Evolutionary conservation across 2,113 vertebrate species (phyloP).

Genomic region (Sebastes schlegelii): DNA sequence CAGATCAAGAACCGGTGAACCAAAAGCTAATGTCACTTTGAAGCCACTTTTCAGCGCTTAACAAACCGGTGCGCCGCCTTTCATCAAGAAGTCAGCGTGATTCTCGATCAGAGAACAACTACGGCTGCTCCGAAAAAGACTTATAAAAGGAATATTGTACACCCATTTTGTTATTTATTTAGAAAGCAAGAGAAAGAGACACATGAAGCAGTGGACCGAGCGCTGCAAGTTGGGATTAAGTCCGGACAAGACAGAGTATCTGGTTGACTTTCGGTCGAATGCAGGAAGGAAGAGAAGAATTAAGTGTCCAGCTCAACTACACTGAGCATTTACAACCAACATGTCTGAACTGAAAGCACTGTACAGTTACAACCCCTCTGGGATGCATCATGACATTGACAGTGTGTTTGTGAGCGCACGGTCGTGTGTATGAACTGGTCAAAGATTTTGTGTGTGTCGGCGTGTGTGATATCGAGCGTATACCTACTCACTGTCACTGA

Average conservation of each 20-base stretch:
- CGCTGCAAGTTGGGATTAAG: slow-evolving; percentile 37
- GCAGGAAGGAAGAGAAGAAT: slow-evolving; percentile 35
- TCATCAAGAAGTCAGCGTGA: not conserved
- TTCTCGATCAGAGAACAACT: slow-evolving; percentile 30
- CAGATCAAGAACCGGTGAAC: slow-evolving; percentile 15
- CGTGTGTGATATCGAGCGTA: slow-evolving; percentile 37
- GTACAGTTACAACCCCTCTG: slow-evolving; percentile 38
- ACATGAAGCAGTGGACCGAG: slow-evolving; percentile 53
- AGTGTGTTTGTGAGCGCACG: slow-evolving; percentile 37
- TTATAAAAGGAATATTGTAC: slow-evolving; percentile 55
- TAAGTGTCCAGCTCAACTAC: slow-evolving; percentile 30
- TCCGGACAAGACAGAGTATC: slow-evolving; percentile 41
- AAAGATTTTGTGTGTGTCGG: slow-evolving; percentile 29
- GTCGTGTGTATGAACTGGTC: slow-evolving; percentile 36
- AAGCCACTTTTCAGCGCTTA: slow-evolving; percentile 6
- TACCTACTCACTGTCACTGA: slow-evolving; percentile 50
- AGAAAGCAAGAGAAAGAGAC: slow-evolving; percentile 64
- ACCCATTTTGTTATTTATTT: slow-evolving; percentile 71
- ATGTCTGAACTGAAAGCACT: slow-evolving; percentile 57
- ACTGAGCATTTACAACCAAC: slow-evolving; percentile 54
- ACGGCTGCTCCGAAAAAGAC: slow-evolving; percentile 50
- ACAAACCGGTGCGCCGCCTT: not conserved
- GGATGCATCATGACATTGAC: slow-evolving; percentile 34
- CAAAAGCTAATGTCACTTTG: slow-evolving; percentile 1
- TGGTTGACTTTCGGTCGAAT: slow-evolving; percentile 27